Conservation (phyloP, 2,113 vertebrate genomes). For the Periophthalmus modestus region DNA sequence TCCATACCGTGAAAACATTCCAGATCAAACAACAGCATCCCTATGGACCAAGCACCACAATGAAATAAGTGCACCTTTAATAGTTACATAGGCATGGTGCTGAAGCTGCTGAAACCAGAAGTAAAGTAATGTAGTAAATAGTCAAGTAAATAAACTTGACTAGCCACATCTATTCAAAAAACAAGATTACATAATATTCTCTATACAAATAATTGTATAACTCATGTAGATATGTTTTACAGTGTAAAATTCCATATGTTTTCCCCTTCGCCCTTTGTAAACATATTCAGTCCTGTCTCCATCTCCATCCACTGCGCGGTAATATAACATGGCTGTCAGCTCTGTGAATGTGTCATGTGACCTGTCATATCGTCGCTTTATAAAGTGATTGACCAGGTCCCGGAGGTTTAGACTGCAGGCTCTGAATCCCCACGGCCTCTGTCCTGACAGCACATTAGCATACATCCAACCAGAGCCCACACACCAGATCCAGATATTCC, state of each 20-base stretch:
- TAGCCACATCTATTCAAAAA: no score
- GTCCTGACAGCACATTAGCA: slow-evolving; percentile 7
- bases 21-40: no score
- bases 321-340: slow-evolving; percentile 10
- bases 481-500: neutral
- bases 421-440: neutral
- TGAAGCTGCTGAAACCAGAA: no score
- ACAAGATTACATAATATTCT: no score
- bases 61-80: no score
- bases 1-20: no score
- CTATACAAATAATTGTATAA: no score
- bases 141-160: no score
- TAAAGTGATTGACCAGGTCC: slow-evolving; percentile 9
- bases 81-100: no score
- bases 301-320: neutral
- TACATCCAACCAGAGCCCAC: neutral
- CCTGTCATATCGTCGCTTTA: slow-evolving; percentile 5
- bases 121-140: no score
- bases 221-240: no score
- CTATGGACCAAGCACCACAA: no score
- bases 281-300: neutral
- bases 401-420: neutral
- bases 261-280: neutral
- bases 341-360: slow-evolving; percentile 12
- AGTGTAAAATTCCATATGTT: neutral